These are phyloP conservation scores for Heliothis subflexa DNA, from an alignment of 1,140 invertebrate genomes.

Conservation along the genomic window DNA sequence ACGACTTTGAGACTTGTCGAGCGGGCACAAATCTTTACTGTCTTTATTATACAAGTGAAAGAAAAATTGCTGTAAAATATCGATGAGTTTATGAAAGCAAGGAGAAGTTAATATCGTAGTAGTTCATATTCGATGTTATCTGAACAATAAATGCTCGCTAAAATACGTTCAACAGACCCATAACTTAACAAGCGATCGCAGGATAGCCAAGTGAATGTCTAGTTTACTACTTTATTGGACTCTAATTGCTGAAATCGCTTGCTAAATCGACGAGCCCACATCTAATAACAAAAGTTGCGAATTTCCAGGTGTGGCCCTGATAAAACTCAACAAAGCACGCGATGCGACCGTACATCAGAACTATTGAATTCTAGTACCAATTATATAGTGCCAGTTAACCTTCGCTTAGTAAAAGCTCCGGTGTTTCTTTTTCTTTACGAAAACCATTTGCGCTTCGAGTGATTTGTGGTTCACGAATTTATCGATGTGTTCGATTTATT, in stretches of 20 bases:
- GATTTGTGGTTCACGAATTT: constrained; percentile 45
- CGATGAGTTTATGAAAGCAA: not conserved
- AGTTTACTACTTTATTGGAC: constrained; percentile 35
- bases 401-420: constrained; percentile 40
- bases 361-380: constrained; percentile 47
- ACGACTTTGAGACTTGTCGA: constrained; percentile 29
- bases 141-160: not conserved
- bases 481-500: constrained; percentile 41
- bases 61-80: not conserved
- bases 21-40: constrained; percentile 12
- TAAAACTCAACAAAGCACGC: constrained; percentile 56
- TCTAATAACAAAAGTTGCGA: constrained; percentile 47
- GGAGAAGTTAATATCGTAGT: no score
- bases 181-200: not conserved
- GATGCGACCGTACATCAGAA: constrained; percentile 61
- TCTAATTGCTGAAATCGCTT: constrained; percentile 36
- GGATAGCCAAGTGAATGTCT: constrained; percentile 27
- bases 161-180: not conserved
- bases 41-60: constrained; percentile 22
- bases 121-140: not conserved
- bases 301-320: constrained; percentile 61
- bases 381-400: constrained; percentile 43
- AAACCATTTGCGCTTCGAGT: constrained; percentile 47
- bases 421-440: constrained; percentile 37
- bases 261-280: constrained; percentile 42